Base-by-base conservation (phyloP, 2,888 invertebrate genomes). In the Sialis fuliginosa region DNA sequence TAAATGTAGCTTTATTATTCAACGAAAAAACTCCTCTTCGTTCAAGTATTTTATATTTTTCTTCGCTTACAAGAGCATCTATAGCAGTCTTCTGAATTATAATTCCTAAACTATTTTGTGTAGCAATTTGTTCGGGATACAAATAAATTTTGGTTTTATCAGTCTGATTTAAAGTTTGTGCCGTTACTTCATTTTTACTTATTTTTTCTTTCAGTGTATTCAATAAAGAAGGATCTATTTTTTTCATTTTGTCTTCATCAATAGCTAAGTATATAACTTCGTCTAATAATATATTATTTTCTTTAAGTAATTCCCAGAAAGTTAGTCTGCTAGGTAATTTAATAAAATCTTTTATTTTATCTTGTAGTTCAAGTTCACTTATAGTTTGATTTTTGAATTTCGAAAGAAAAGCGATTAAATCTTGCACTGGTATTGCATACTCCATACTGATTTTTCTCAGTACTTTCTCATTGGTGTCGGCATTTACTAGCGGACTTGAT, bases 231-330 rank as follows among this genome's bases (percentile, higher is more conserved):
- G 45, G 48, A 44, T 50, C 50, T 41, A 48, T 30, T 39, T 43
- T 12, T 39, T 46, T 22, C 12, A 53, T 39, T 35, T 42, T 46
- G 9, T 48, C n/a, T 40, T 40, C 43, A 46, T 51, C 44, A 34
- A 53, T 46, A 42, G 49, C 33, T 35, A 52, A 44, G 42, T 48
- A 54, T 43, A 46, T 48, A 7, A 48, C 42, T 49, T 52, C 52
- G 32, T 50, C 37, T n/a, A 30, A 34, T 33, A 52, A 37, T 32
- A 51, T 43, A 8, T 49, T 35, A 44, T 48, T 10, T 31, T 47
- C 34, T 12, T 50, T 30, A 33, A 52, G 40, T 9, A 45, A 44
- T 39, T 52, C 49, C 53, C 53, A 53, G 46, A 52, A 53, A 7
- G 44, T 40, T 48, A 52, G 49, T 35, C 48, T 47, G 8, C 47